Conservation (phyloP, 2,797 vertebrate species). For the Neopelma chrysocephalum region DNA sequence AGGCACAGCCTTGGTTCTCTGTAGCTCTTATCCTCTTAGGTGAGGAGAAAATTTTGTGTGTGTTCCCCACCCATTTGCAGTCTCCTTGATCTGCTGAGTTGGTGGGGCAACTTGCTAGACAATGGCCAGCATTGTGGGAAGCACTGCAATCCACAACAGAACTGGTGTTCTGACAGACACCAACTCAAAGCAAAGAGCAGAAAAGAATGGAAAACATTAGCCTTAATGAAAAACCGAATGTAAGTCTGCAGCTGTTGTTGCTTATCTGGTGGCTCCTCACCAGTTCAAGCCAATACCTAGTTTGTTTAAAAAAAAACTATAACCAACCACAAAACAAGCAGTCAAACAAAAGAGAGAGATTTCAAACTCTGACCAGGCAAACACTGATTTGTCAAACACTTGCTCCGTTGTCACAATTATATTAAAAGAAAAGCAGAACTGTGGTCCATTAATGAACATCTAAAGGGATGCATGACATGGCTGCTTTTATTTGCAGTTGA, state of each 20-base stretch:
- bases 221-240: neutral
- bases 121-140: neutral
- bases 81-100: constrained; percentile 23
- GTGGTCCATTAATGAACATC: neutral
- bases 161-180: neutral
- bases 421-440: neutral
- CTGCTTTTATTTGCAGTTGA: neutral
- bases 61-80: constrained; percentile 6
- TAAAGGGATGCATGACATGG: neutral
- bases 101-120: constrained; percentile 12
- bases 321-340: neutral
- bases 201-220: neutral
- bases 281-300: neutral
- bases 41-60: constrained; percentile 17
- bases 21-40: neutral
- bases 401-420: neutral
- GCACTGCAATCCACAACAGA: neutral
- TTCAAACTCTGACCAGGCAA: neutral
- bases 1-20: neutral
- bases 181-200: neutral
- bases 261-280: neutral
- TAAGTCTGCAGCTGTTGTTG: neutral
- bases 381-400: neutral
- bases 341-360: neutral
- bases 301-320: neutral